Percentiles rank a stretch among this genome's conserved stretches.
Conservation (phyloP, 2,797 vertebrate genomes). For the Babyrousa celebensis region DNA sequence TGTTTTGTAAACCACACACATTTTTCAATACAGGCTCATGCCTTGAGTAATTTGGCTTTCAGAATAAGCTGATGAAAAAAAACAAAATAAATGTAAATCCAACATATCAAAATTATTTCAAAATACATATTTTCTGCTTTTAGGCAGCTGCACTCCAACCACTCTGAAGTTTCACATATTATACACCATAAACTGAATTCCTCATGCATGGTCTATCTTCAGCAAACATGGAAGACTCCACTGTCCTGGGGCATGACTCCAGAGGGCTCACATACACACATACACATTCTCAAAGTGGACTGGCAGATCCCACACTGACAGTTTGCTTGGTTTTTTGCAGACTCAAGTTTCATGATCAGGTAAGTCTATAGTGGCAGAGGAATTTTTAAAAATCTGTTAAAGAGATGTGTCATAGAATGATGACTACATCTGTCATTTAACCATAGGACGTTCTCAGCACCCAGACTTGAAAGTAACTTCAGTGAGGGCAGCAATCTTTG, state of each 20-base stretch:
- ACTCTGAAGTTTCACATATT: neutral
- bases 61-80: slow-evolving; percentile 33
- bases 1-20: neutral
- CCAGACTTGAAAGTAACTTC: neutral
- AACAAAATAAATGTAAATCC: slow-evolving; percentile 41
- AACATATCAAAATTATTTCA: slow-evolving; percentile 49
- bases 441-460: neutral
- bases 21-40: neutral
- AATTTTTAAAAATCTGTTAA: neutral
- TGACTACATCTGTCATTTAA: neutral
- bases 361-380: neutral
- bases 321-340: neutral
- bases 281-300: neutral
- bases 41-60: slow-evolving; percentile 20
- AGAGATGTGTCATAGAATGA: neutral
- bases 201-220: slow-evolving; percentile 27
- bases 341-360: neutral
- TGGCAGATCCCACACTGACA: neutral
- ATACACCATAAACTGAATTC: neutral
- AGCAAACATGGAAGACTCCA: neutral
- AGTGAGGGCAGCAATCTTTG: neutral
- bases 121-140: slow-evolving; percentile 54
- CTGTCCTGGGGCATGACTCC: neutral
- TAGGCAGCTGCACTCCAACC: neutral
- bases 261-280: neutral